Evolutionary conservation across 1,140 invertebrate species (phyloP), one percentile per base, ranked within the genome.

Genomic region (Musca vetustissima): DNA sequence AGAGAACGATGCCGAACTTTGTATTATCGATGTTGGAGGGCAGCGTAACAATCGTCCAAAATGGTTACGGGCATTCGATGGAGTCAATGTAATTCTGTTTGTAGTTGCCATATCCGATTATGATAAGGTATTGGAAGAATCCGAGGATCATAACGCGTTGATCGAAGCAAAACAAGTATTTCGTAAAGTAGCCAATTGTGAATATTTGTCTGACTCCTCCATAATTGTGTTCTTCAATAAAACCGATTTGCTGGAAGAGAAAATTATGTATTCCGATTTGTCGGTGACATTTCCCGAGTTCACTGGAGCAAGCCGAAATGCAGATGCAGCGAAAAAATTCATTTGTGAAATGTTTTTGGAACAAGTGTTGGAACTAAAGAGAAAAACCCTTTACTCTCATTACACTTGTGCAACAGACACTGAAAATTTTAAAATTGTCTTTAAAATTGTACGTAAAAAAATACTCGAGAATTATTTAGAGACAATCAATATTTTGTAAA

Each of bases 11-110:
- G 97, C 97, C 84, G 92, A 95, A 86, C 97, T 97, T 93, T 95
- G 94, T 88, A 97, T 98, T 95, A 95, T 98, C 75, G 96, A 98
- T 84, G 96, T 98, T 70, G 96, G 96, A 72, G 96, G 96, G 77
- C 96, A 98, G 88, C 89, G 96, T 87, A 97, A 95, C 68, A 95
- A 98, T 87, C 89, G 96, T 91, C 92, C 95, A 87, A 98, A 98
- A 89, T 98, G 96, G 96, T 98, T 98, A 81, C 95, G 98, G 85
- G 98, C 95, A 89, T 98, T 98, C 85, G 96, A 98, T 87, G 97
- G 97, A 86, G 95, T 97, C 76, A 97, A 94, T 83, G 96, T 94
- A 80, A 97, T 97, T 85, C 96, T 97, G 86, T 97, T 97, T 89
- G 89, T 97, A 88, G 94, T 97, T 86, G 95, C 95, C 81, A 89